Evolutionary conservation across 2,888 invertebrate genomes (phyloP).

Genomic region (Chymomyza fuscimana): DNA sequence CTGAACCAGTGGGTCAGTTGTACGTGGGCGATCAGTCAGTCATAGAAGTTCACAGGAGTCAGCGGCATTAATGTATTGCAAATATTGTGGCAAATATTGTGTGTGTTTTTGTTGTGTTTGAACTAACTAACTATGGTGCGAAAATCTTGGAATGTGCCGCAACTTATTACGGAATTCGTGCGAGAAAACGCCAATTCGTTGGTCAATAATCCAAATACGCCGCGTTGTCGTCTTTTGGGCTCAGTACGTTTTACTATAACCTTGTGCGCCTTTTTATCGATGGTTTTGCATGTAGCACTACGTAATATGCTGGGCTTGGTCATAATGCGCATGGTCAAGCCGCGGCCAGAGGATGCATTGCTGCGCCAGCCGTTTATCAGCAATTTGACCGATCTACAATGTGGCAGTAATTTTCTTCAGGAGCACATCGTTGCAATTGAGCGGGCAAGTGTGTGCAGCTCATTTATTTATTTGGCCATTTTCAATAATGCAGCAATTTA

Average conservation of each 20-base stretch:
- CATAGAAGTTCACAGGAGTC: not conserved
- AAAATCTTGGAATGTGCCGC: slow-evolving; percentile 52
- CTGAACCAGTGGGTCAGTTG: not conserved
- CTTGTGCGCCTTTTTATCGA: slow-evolving; percentile 76
- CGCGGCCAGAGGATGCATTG: slow-evolving; percentile 52
- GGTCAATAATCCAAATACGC: slow-evolving; percentile 15
- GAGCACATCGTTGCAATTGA: not conserved
- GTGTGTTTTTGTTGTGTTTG: slow-evolving; percentile 12
- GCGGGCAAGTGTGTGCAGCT: slow-evolving; percentile 33
- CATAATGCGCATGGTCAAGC: slow-evolving; percentile 82
- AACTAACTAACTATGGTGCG: slow-evolving; percentile 43
- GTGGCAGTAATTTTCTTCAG: slow-evolving; percentile 18
- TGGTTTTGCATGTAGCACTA: slow-evolving; percentile 77
- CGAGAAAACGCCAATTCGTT: slow-evolving; percentile 28
- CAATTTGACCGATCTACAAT: slow-evolving; percentile 10
- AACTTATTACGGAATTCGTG: slow-evolving; percentile 16
- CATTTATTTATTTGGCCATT: not conserved
- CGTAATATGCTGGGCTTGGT: slow-evolving; percentile 81
- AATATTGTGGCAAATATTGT: not conserved
- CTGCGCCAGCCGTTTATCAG: not conserved
- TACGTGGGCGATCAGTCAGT: not conserved
- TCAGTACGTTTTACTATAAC: slow-evolving; percentile 78
- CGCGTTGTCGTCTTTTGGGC: slow-evolving; percentile 59
- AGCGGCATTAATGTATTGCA: not conserved
- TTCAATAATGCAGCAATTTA: slow-evolving; percentile 27